These are phyloP conservation scores for Corapipo altera DNA, from an alignment of 2,113 vertebrate species.

Conservation along the genomic window DNA sequence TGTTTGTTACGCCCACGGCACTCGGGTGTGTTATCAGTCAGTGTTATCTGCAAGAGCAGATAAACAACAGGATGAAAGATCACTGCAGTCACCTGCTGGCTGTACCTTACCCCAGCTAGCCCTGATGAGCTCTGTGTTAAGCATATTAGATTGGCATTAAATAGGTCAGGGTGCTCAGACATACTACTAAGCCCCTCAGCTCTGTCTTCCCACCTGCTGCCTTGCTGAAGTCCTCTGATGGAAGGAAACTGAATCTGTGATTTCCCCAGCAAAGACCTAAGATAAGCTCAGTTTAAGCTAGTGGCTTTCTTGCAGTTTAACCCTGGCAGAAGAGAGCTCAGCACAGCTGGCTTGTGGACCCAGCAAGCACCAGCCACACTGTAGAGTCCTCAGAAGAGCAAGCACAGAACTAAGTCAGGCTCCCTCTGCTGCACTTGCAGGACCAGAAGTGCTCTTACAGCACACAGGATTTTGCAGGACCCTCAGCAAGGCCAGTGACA, in stretches of 20 bases:
- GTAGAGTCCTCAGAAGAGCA: background rate
- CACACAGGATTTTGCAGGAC: background rate
- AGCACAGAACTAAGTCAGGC: background rate
- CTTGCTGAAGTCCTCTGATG: background rate
- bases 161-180: background rate
- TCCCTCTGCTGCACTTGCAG: background rate
- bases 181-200: background rate
- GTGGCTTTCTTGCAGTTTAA: background rate
- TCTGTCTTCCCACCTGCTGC: background rate
- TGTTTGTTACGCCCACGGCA: background rate
- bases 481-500: rapidly evolving
- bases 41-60: background rate
- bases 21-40: background rate
- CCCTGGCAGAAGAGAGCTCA: background rate
- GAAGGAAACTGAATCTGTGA: background rate
- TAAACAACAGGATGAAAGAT: background rate
- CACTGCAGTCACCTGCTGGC: background rate
- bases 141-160: background rate
- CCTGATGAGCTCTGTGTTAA: background rate
- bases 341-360: background rate
- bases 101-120: background rate
- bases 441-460: background rate
- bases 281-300: background rate
- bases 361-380: rapidly evolving
- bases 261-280: background rate